These are phyloP conservation scores for Bellardia bayeri DNA, from an alignment of 2,888 invertebrate genomes.

Conservation along the genomic window DNA sequence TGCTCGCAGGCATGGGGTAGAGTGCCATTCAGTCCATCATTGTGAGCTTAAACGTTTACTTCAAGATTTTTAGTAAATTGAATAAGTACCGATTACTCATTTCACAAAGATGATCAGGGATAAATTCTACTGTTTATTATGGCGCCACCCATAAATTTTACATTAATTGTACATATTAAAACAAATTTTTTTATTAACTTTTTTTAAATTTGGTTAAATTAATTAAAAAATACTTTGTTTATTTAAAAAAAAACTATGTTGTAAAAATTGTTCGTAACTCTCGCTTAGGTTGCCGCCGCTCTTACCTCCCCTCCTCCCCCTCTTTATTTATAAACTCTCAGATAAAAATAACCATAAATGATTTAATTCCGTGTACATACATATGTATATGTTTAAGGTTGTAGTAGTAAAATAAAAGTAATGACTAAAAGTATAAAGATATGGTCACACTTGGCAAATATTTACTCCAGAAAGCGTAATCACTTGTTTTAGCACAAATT, in stretches of 20 bases:
- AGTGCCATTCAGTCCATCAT: no score
- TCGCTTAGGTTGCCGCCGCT: background rate
- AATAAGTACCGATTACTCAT: no score
- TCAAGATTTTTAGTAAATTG: no score
- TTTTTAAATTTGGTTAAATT: background rate
- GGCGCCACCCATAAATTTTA: no score
- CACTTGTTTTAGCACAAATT: no score
- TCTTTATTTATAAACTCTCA: conserved; percentile 12
- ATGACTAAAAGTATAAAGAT: background rate
- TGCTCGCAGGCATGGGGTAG: no score
- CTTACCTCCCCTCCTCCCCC: background rate
- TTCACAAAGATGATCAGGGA: no score
- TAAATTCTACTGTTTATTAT: no score
- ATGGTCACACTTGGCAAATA: no score
- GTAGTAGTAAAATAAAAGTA: background rate
- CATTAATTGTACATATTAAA: no score
- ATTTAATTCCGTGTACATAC: background rate
- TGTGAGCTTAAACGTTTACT: no score
- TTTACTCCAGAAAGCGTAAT: no score
- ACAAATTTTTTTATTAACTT: background rate
- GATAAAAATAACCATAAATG: conserved; percentile 15
- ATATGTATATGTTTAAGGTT: background rate
- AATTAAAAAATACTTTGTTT: conserved; percentile 25
- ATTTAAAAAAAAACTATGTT: conserved; percentile 1
- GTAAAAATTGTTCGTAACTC: conserved; percentile 12